Evolutionary conservation across 2,797 vertebrate genomes (phyloP), one percentile per base, ranked within the genome.

Genomic region (Molossus alvarezi): DNA sequence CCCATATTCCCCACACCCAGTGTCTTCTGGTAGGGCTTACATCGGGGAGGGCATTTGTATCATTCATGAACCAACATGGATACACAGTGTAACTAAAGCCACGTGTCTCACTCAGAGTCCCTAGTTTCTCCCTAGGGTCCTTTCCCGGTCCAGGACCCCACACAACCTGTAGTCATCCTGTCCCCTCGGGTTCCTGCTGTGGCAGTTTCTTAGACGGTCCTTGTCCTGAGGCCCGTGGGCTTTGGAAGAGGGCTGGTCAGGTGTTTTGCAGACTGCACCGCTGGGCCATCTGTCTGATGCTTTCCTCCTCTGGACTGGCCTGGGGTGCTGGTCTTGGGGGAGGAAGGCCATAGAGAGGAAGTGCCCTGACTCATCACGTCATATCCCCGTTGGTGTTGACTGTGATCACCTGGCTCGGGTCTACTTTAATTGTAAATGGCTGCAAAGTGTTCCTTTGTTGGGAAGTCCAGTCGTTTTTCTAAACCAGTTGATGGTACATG

Each of bases 1-100:
- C 75, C 81, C 76, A 13, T 1, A 33, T 2, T 27, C 23, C 53
- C 48, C 41, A 14, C 21, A 5, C 4, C 9, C 27, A 11, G 25
- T 23, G 25, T 64, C 69, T 55, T 23, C 60, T 5, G 7, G 15
- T 29, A 9, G 11, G 27, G 7, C 64, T 27, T 33, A 4, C 0
- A 0, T 1, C 1, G 4, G 5, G 4, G 4, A 5, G 1, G 4
- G 1, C 29, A 0, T 45, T 37, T 3, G 9, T 55, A 1, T 41
- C 1, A 12, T 3, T 6, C 18, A 71, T 7, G 33, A 69, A 23
- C 21, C 29, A 3, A 17, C 1, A 23, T 1, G 10, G 69, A 15
- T 9, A 1, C 0, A 0, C 0, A 1, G 9, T 45, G 5, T 12
- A 17, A 77, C 45, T 4, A 4, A 69, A 21, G 69, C 2, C 25